A percentile compares a stretch with the other conserved stretches of the same genome.
Conservation (phyloP, 1,140 invertebrate species). For the Drosophila busckii region DNA sequence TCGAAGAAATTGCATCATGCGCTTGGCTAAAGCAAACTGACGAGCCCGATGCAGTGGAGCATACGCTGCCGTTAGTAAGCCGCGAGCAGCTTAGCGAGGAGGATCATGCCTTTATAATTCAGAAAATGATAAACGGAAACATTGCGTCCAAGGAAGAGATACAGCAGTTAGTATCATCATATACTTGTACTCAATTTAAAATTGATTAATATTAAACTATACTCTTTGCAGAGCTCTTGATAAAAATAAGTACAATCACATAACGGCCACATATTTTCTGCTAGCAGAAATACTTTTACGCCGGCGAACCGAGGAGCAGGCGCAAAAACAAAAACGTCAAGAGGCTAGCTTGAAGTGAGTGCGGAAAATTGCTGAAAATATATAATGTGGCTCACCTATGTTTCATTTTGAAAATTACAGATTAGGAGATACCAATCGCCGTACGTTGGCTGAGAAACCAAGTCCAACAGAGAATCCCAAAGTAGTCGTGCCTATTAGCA, state of each 20-base stretch:
- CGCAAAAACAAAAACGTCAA: conserved; percentile 74
- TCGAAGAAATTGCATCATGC: conserved; percentile 94
- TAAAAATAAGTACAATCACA: conserved; percentile 98
- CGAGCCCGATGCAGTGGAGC: conserved; percentile 75
- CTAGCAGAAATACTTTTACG: conserved; percentile 94
- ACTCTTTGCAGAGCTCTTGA: conserved; percentile 88
- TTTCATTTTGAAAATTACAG: no score
- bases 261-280: conserved; percentile 98
- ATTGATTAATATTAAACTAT: neutral
- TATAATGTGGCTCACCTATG: no score
- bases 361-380: no score
- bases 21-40: conserved; percentile 86
- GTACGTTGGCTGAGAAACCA: conserved; percentile 44
- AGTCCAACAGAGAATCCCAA: conserved; percentile 55
- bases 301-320: conserved; percentile 84
- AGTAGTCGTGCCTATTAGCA: conserved; percentile 56
- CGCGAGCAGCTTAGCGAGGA: conserved; percentile 92
- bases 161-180: conserved; percentile 84
- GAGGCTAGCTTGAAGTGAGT: conserved; percentile 50
- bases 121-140: conserved; percentile 97
- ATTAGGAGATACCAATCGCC: conserved; percentile 35
- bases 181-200: neutral
- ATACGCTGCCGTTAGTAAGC: conserved; percentile 88
- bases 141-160: conserved; percentile 97
- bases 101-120: conserved; percentile 94